Evolutionary conservation across 2,888 invertebrate species (phyloP).

Genomic region (Synergus itoensis): DNA sequence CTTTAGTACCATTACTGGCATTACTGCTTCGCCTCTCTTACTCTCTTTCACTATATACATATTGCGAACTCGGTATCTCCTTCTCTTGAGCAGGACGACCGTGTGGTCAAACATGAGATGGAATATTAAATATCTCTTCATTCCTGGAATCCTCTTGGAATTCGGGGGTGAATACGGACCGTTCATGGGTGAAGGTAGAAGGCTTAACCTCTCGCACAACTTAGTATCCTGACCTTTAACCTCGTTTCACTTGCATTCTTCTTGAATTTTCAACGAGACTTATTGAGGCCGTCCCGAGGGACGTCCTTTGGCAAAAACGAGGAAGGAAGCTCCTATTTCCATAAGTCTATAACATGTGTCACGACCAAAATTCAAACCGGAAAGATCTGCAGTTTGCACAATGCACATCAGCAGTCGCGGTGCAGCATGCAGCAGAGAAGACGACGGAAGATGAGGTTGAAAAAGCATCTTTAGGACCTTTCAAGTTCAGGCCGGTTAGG

Average conservation of each 20-base stretch:
- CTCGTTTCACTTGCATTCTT: constrained; percentile 35
- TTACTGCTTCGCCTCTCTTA: constrained; percentile 16
- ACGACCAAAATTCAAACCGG: too few species aligned
- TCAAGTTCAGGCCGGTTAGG: background rate
- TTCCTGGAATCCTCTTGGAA: constrained; percentile 64
- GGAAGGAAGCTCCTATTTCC: too few species aligned
- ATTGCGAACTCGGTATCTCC: constrained; percentile 38
- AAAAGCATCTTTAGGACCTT: background rate
- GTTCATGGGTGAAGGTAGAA: background rate
- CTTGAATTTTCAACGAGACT: background rate
- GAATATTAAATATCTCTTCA: constrained; percentile 67
- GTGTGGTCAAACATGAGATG: constrained; percentile 42
- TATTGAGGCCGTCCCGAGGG: too few species aligned
- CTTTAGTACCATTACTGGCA: background rate
- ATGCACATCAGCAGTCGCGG: too few species aligned
- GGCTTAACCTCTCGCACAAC: constrained; percentile 4
- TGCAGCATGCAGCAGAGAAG: too few species aligned
- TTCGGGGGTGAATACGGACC: constrained; percentile 51
- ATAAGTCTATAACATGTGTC: too few species aligned
- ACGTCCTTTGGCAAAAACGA: too few species aligned
- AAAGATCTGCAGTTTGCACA: too few species aligned
- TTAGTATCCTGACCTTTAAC: constrained; percentile 31
- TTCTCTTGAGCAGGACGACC: constrained; percentile 14
- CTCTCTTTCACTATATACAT: background rate
- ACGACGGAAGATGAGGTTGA: background rate